Evolutionary conservation across 2,797 vertebrate genomes (phyloP), one percentile per base, ranked within the genome.

Genomic region (Selene dorsalis): DNA sequence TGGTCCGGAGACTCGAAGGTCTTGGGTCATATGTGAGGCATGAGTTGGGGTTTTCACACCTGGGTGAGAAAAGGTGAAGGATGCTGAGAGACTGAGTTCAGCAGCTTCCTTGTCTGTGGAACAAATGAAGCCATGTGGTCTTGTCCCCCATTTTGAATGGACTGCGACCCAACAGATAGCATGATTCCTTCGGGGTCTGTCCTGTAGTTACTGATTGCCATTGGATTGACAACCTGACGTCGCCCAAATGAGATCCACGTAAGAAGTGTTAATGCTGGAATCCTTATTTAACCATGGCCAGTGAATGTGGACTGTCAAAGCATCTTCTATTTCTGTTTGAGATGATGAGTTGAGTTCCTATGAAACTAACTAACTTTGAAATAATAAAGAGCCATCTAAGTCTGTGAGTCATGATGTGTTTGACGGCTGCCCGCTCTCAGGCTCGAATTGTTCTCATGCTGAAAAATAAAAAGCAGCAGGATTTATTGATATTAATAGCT

Each of bases 401-500:
- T 68, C 2, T 60, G 9, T 24, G 62, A 24, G n/a, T 53, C 28
- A 62, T 13, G 18, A 57, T 62, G 43, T 16, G 26, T 12, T 24
- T 57, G 3, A 35, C 32, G 32, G 32, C 32, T 35, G 32, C 32
- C 32, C 7, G 32, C 32, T 35, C 7, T 9, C 32, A 35, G 32
- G 32, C 7, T 35, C 7, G 7, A 59, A 50, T 71, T 59, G 28
- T 50, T 76, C 20, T 77, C 22, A 14, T 69, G 26, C 16, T 62
- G 28, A 70, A 57, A 67, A 50, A 60, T 30, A 52, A 73, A 57
- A 43, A 61, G n/a, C 39, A 70, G 32, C 10, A 52, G 58, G 30
- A 30, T 52, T 14, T 35, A 28, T 68, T 59, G 4, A 48, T 53
- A 65, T 73, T 22, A 73, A 38, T 47, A 35, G 38, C 50, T 71